phyloP scores from a whole-genome alignment of 2,113 vertebrate species.

The Typhlomys cinereus region DNA sequence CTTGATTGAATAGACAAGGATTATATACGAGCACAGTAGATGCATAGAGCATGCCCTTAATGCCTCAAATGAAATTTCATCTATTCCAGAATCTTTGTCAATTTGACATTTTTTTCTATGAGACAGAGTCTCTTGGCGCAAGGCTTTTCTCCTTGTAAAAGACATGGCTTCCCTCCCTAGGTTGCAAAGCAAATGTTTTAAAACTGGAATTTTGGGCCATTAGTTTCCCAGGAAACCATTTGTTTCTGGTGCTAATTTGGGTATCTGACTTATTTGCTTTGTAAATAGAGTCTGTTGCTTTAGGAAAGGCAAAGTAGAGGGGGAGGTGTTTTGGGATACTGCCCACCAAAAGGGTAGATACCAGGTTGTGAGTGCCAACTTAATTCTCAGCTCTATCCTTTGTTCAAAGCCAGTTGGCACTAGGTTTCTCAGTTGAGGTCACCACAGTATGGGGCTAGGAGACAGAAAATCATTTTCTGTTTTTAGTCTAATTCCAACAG shows the following conservation, averaged over 20 bases:
- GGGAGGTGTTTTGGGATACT: constrained; percentile 49
- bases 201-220: constrained; percentile 66
- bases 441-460: constrained; percentile 12
- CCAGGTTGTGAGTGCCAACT: constrained; percentile 57
- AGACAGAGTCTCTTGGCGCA: constrained; percentile 39
- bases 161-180: constrained; percentile 58
- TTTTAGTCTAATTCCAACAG: constrained; percentile 54
- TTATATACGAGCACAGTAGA: constrained; percentile 36
- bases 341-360: constrained; percentile 54
- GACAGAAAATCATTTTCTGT: constrained; percentile 47
- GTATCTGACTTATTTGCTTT: constrained; percentile 68
- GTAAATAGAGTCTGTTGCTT: constrained; percentile 21
- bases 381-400: neutral
- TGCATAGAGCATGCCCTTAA: neutral
- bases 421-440: constrained; percentile 53
- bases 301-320: neutral
- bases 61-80: constrained; percentile 16
- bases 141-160: constrained; percentile 63
- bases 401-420: constrained; percentile 57
- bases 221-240: constrained; percentile 75
- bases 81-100: constrained; percentile 39
- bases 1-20: neutral
- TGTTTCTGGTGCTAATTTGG: constrained; percentile 74
- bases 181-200: constrained; percentile 71
- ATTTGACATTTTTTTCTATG: constrained; percentile 26